phyloP scores from a whole-genome alignment of 2,113 vertebrate species.

The Triplophysa rosa region DNA sequence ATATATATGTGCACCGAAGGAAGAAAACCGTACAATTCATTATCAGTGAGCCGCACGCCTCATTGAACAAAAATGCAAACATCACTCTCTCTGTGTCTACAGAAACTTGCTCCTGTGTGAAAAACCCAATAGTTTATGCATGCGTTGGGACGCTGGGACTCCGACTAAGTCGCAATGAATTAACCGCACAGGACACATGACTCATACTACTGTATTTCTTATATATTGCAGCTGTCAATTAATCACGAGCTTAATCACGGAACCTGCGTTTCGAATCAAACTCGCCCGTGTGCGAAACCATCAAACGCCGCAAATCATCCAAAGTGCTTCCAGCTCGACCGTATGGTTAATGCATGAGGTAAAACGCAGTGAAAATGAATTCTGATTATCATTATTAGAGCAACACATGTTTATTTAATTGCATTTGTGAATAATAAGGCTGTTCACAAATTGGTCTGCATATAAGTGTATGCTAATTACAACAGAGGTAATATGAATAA shows the following conservation, averaged over 20 bases:
- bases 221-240: conserved; percentile 19
- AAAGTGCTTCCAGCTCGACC: conserved; percentile 19
- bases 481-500: conserved; percentile 33
- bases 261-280: conserved; percentile 25
- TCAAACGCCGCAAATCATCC: conserved; percentile 35
- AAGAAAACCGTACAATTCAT: conserved; percentile 6
- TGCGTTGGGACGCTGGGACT: conserved; percentile 29
- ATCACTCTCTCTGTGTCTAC: background rate
- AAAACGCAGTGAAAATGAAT: conserved; percentile 25
- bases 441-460: conserved; percentile 32
- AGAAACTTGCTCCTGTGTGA: conserved; percentile 16
- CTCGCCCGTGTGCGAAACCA: conserved; percentile 19
- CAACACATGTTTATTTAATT: conserved; percentile 45
- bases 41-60: conserved; percentile 12
- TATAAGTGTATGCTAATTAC: conserved; percentile 31
- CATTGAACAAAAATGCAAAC: conserved; percentile 21
- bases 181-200: conserved; percentile 15
- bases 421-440: conserved; percentile 41
- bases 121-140: conserved; percentile 23
- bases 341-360: conserved; percentile 39
- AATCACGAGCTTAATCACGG: conserved; percentile 18
- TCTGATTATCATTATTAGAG: conserved; percentile 43
- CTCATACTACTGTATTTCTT: background rate
- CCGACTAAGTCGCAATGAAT: conserved; percentile 14
- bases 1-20: background rate